These are phyloP conservation scores for Bicyclus anynana DNA, from an alignment of 1,140 invertebrate genomes.

Conservation along the genomic window DNA sequence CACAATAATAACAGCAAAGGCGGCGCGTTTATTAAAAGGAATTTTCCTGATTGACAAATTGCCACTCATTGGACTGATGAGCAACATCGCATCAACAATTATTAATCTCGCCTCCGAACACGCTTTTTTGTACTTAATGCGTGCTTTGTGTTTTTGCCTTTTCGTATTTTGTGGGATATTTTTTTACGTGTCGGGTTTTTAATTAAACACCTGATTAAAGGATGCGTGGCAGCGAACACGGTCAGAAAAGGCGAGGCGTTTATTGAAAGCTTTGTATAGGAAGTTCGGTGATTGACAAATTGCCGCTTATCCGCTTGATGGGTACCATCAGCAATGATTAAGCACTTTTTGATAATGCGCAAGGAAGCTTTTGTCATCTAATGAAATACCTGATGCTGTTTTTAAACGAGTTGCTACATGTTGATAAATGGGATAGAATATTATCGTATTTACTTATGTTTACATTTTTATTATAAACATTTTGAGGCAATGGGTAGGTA, in stretches of 20 bases:
- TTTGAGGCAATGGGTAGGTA: too few relatives aligned
- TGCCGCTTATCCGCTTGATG: slow-evolving; percentile 37
- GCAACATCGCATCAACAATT: not conserved
- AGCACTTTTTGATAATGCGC: not conserved
- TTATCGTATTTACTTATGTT: too few relatives aligned
- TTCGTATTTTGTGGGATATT: not conserved
- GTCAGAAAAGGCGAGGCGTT: slow-evolving; percentile 26
- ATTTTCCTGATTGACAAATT: slow-evolving; percentile 66
- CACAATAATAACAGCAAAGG: slow-evolving; percentile 6
- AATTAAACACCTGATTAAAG: not conserved
- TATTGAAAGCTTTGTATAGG: slow-evolving; percentile 53
- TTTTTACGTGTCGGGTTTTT: not conserved
- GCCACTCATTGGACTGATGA: slow-evolving; percentile 32
- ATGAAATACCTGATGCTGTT: too few relatives aligned
- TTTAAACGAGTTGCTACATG: too few relatives aligned
- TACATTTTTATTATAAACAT: too few relatives aligned
- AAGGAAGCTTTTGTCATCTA: not conserved
- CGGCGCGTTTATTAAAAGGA: slow-evolving; percentile 50
- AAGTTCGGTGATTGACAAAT: slow-evolving; percentile 66
- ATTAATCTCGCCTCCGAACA: slow-evolving; percentile 13
- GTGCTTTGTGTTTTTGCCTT: not conserved
- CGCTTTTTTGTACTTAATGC: not conserved
- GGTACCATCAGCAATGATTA: not conserved
- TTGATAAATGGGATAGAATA: too few relatives aligned
- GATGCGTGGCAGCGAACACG: not conserved